Evolutionary conservation across 2,797 vertebrate species (phyloP).

Genomic region (Simalia tracyae): DNA sequence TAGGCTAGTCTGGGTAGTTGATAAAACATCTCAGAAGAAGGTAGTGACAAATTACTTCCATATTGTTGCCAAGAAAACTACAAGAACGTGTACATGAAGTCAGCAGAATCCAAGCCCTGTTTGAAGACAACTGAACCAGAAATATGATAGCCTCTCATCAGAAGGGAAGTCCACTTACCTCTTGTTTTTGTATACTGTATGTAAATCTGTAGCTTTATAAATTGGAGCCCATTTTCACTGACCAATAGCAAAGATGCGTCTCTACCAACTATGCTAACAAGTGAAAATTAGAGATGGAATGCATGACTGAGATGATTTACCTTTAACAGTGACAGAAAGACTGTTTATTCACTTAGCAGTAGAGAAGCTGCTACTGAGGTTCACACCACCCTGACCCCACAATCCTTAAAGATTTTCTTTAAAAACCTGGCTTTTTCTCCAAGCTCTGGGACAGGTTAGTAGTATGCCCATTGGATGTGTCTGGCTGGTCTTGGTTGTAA

Average conservation of each 20-base stretch:
- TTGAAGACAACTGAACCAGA: not conserved
- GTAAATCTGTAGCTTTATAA: not conserved
- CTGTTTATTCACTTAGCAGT: not conserved
- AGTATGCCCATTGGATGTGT: not conserved
- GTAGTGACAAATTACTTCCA: not conserved
- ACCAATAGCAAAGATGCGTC: not conserved
- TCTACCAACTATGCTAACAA: not conserved
- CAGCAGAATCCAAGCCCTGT: not conserved
- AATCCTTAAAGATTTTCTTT: not conserved
- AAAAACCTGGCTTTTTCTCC: not conserved
- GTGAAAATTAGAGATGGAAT: not conserved
- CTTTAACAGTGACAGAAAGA: not conserved
- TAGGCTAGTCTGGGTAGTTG: not conserved
- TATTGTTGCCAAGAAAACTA: not conserved
- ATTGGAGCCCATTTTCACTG: not conserved
- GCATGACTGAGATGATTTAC: not conserved
- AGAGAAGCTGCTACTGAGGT: not conserved
- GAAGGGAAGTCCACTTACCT: not conserved
- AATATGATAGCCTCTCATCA: not conserved
- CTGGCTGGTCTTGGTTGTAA: not conserved
- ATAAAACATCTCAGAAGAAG: not conserved
- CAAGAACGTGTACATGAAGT: not conserved
- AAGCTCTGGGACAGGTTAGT: not conserved
- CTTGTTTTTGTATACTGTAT: not conserved
- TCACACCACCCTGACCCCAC: not conserved